Conservation (phyloP, 2,797 vertebrate species). For the Sebastes melanostomus region DNA sequence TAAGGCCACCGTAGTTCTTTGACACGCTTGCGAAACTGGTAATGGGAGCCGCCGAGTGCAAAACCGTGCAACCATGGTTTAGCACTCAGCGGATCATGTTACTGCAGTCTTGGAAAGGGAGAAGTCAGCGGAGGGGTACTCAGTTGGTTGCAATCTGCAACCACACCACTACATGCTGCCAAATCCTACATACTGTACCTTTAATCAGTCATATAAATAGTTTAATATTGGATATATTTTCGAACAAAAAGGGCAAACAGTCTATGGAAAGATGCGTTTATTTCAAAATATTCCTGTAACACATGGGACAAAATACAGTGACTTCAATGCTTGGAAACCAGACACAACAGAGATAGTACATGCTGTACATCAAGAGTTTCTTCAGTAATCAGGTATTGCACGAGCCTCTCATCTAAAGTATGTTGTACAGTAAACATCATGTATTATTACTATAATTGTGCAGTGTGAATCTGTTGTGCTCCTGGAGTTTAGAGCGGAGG, state of each 20-base stretch:
- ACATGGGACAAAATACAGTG: conserved; percentile 65
- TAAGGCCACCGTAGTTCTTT: too few species aligned
- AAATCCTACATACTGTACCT: neutral
- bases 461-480: conserved; percentile 1
- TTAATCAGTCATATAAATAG: neutral
- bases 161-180: too few species aligned
- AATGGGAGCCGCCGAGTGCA: fast-evolving
- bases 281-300: conserved; percentile 77
- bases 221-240: neutral
- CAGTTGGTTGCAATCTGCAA: too few species aligned
- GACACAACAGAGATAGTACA: conserved; percentile 67
- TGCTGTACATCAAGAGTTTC: conserved; percentile 67
- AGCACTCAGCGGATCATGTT: too few species aligned
- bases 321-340: conserved; percentile 54
- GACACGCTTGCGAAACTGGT: too few species aligned
- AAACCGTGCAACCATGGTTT: too few species aligned
- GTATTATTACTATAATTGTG: conserved; percentile 52
- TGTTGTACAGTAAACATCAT: conserved; percentile 43
- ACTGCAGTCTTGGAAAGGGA: too few species aligned
- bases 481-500: conserved; percentile 13
- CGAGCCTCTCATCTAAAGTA: conserved; percentile 58
- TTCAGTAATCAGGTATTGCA: conserved; percentile 61
- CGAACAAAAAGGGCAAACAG: neutral
- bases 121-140: too few species aligned
- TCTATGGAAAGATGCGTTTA: conserved; percentile 76